Conservation (phyloP, 2,888 invertebrate species). For the Tricholauxania praeusta region DNA sequence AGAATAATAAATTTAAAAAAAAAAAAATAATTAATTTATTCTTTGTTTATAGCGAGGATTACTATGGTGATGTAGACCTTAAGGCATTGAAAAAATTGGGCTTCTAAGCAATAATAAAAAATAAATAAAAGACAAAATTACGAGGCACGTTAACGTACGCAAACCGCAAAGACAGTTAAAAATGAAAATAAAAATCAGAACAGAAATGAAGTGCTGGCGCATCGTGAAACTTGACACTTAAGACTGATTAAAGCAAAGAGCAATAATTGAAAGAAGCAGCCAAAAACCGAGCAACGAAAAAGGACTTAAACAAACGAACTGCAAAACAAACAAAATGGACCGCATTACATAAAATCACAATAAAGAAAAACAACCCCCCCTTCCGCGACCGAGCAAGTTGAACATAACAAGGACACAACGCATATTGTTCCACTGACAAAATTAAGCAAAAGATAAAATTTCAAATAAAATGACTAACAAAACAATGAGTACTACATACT, state of each 20-base stretch:
- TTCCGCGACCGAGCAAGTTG: no score
- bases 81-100: constrained; percentile 89
- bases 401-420: no score
- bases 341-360: no score
- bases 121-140: no score
- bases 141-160: constrained; percentile 10
- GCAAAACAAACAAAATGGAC: no score
- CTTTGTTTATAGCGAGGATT: constrained; percentile 80
- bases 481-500: no score
- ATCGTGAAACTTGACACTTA: constrained; percentile 23
- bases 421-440: no score
- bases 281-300: background rate
- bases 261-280: background rate
- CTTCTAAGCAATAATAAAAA: constrained; percentile 52
- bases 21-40: constrained; percentile 39
- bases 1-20: background rate
- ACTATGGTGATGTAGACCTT: constrained; percentile 91
- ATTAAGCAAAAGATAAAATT: no score
- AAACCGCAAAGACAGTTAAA: background rate
- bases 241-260: constrained; percentile 27
- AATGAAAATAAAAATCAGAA: background rate
- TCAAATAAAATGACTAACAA: no score
- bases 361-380: no score
- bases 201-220: constrained; percentile 10
- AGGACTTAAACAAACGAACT: background rate